Base-by-base conservation (phyloP, 2,113 vertebrate species). In the Vicugna pacos region DNA sequence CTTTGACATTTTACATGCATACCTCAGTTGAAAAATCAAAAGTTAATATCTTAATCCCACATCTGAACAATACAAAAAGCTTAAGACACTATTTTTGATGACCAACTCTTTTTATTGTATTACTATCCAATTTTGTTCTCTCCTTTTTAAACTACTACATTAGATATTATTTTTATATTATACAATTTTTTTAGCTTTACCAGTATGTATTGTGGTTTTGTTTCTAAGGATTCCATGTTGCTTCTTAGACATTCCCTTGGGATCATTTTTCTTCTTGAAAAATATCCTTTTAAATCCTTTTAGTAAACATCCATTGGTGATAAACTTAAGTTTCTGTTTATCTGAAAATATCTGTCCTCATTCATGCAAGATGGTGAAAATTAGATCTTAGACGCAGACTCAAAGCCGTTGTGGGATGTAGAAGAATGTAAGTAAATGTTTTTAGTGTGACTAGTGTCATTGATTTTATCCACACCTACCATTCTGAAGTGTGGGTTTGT, bases 291-390 rank as follows among this genome's bases (percentile, higher is more conserved):
- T 32, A 69, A 87, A 88, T 88, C 90, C 48, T 38, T 82, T 85
- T 67, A 67, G 9, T 88, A 88, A 85, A 75, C 22, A 30, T 28
- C 62, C 28, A 80, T 48, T 16, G 3, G n/a, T 79, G 69, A 56
- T 80, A 82, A 95, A 69, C 56, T 84, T n/a, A 17, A 17, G 13
- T 76, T 84, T 95, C 67, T 60, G 9, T 89, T 93, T 60, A 84
- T 73, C 69, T 84, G 79, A 80, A 96, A 92, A 81, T 52, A 64
- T 80, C 91, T 65, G 54, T 52, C 20, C 3, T 88, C 2, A 26
- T 79, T 87, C 52, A 58, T 42, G 32, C 24, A 62, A 86, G 67
- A 76, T 54, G 69, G 19, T 89, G 42, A 75, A 92, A 82, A 50
- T 81, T 70, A 28, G 52, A 5, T 24, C n/a, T 16, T 28, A 88